A percentile compares a stretch with the other conserved stretches of the same genome.
phyloP scores from a whole-genome alignment of 2,113 vertebrate species.

The Ctenodactylus gundi region DNA sequence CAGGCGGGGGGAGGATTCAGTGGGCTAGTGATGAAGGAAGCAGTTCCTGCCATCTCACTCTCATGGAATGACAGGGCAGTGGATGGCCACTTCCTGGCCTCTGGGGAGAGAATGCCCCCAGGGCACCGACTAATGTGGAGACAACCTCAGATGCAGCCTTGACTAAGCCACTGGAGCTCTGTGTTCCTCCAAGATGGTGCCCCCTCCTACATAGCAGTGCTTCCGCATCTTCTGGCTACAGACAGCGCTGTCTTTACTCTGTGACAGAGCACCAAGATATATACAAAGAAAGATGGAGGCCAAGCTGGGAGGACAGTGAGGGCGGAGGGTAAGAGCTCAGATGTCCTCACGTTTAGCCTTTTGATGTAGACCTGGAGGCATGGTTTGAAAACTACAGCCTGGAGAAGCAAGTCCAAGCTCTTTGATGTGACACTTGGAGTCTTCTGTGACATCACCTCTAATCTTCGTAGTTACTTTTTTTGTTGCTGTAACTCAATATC shows the following conservation, averaged over 20 bases:
- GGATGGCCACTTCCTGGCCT: neutral
- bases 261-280: accelerated
- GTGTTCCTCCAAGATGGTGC: neutral
- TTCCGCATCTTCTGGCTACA: neutral
- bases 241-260: neutral
- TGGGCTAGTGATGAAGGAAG: neutral
- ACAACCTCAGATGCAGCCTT: neutral
- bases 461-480: too few relatives aligned
- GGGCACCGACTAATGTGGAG: neutral
- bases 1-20: neutral
- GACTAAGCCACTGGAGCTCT: neutral
- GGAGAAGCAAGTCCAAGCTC: neutral
- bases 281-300: neutral
- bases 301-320: neutral
- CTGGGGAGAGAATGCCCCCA: neutral
- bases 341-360: accelerated
- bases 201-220: neutral
- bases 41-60: neutral
- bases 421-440: neutral
- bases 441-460: too few relatives aligned
- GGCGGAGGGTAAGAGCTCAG: neutral
- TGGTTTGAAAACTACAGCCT: neutral
- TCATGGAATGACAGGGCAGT: neutral
- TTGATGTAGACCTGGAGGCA: accelerated
- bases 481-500: too few relatives aligned